Evolutionary conservation across 2,888 invertebrate species (phyloP), one percentile per base, ranked within the genome.

Genomic region (Pseudanteris insignis): DNA sequence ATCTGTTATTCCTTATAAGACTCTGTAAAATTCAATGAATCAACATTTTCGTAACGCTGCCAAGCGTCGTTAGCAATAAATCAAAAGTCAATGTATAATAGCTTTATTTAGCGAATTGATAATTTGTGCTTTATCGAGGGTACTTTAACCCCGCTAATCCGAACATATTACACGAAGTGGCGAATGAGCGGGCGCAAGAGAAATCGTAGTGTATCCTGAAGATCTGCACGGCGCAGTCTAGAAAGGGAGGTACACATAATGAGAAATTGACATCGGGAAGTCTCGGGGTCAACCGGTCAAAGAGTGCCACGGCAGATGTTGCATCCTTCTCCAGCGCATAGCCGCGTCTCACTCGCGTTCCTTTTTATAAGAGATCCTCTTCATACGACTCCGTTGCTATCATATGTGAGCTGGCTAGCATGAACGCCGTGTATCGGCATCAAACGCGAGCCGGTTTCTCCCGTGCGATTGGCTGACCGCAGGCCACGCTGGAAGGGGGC

Each of bases 271-370:
- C 75, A 70, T 70, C 65, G 68, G 59, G 67, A 63, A 57, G 67
- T 60, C 65, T 46, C 54, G 67, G 68, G 74, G 72, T 75, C 73
- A 72, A 69, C 61, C 69, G 64, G 66, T 80, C 74, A 75, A 81
- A 79, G 82, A 83, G 83, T 82, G 82, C 81, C 83, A 83, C 80
- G 81, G 18, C 47, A 48, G 50, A n/a, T n/a, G n/a, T n/a, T 37
- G 46, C 26, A 48, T 63, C 58, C 63, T 50, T 54, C 61, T 63
- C 58, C 59, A 60, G 57, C 21, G 48, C 63, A 60, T 62, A 47
- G 51, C 58, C 58, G 50, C 58, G 26, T 62, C 63, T 65, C 63
- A 55, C 58, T 61, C 61, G 37, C 51, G 50, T n/a, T 13, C 34
- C 10, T 36, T 51, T 43, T 48, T 47, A 47, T 43, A 24, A n/a